These are phyloP conservation scores for Epinephelus fuscoguttatus DNA, from an alignment of 2,113 vertebrate species.

Conservation along the genomic window DNA sequence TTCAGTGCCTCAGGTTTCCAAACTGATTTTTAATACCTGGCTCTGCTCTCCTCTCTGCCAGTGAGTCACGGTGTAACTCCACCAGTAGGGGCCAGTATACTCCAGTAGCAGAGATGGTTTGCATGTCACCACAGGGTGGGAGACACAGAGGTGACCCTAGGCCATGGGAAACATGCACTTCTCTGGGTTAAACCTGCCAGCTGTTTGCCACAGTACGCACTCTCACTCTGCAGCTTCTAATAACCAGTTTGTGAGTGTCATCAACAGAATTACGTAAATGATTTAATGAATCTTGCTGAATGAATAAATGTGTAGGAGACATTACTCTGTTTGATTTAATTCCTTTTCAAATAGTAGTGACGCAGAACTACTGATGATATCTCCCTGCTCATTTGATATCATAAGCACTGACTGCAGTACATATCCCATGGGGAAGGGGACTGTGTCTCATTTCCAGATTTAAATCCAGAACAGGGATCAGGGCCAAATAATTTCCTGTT, in stretches of 20 bases:
- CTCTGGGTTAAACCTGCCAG: slow-evolving; percentile 48
- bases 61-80: slow-evolving; percentile 29
- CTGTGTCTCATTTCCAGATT: slow-evolving; percentile 44
- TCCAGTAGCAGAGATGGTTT: background rate
- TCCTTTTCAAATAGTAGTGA: background rate
- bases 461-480: slow-evolving; percentile 38
- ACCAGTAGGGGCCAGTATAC: slow-evolving; percentile 60
- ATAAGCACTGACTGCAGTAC: background rate
- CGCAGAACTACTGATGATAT: background rate
- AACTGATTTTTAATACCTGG: background rate
- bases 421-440: slow-evolving; percentile 20
- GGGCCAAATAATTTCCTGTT: slow-evolving; percentile 59
- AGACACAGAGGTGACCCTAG: slow-evolving; percentile 54
- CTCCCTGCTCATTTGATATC: slow-evolving; percentile 13
- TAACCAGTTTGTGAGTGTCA: background rate
- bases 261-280: background rate
- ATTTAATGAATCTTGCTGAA: background rate
- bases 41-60: slow-evolving; percentile 21
- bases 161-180: slow-evolving; percentile 40
- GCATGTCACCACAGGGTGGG: background rate
- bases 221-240: background rate
- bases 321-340: background rate
- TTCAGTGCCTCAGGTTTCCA: background rate
- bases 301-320: background rate
- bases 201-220: slow-evolving; percentile 30